Base-by-base conservation (phyloP, 92 coral and sea anemone species). In the Parazoanthus atlanticus region DNA sequence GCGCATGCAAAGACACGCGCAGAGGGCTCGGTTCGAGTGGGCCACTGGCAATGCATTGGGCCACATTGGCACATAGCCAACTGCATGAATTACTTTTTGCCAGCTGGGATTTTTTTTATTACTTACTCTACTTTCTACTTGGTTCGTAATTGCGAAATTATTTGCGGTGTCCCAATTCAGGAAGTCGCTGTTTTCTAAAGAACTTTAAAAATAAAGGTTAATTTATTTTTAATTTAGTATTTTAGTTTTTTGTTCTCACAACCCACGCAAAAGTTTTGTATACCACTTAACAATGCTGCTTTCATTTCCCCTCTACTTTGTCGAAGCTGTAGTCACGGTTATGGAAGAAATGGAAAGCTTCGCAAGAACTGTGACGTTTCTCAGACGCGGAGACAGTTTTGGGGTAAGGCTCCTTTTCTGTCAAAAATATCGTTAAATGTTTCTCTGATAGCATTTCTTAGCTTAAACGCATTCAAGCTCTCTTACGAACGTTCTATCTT, bases 361-460 rank as follows among this genome's bases (percentile, higher is more conserved):
- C 49, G 98, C 96, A 17, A 82, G 98, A 73, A 96, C 98, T 23
- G 98, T 96, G 84, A 91, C 92, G 86, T 96, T 96, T 66, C 78
- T 96, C 17, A 91, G 96, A 30, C 95, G 98, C 43, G 98, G 98
- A 47, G 98, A 96, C 87, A 96, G 98, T 77, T 96, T 96, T 78
- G 98, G 98, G 94, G 98, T 96, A 81, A 73, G 97, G 58, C 12
- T 3, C 23, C 56, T 56, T 10, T 9, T 25, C 8, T 75, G 79
- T 6, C 3, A 23, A 79, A 43, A 26, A 8, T 13, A 71, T n/a
- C 19, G 33, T 43, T 25, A 38, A 56, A 33, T 23, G 2, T 61
- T 3, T 61, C 10, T 25, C 28, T 61, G 26, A 61, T 61, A 25
- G 38, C 23, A 33, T 16, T 32, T 58, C 56, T 67, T 67, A 67